Evolutionary conservation across 2,888 invertebrate species (phyloP), one percentile per base, ranked within the genome.

Genomic region (Diogma glabrata): DNA sequence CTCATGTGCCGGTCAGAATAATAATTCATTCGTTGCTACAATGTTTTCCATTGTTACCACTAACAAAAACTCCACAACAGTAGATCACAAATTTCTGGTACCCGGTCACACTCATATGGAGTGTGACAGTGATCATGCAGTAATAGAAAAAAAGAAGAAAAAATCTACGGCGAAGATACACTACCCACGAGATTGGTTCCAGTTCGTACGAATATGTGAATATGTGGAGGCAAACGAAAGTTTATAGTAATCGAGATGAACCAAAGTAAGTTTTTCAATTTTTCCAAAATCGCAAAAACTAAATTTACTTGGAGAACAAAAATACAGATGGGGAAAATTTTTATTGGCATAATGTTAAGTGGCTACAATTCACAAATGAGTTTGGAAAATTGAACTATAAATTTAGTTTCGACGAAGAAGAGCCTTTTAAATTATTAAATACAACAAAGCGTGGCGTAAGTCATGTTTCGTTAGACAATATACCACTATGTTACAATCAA

Each of bases 101-200:
- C 12, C 40, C 17, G 40, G 40, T 40, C 40, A 40, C 40, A 40
- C 40, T 17, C 40, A 40, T n/a, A 40, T 40, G 40, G 40, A 40
- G 20, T 40, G 6, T 19, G 40, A 40, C 20, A 19, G 19, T 20
- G 40, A 40, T 20, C 40, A 17, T 19, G 40, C 40, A 40, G 19
- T 40, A 17, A 40, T 40, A 17, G 40, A 40, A 19, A 17, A 20
- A 20, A 40, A 40, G 20, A 40, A 40, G 17, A 40, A 38, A 38
- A 40, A 40, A 40, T 19, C 40, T 19, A 19, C 40, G 20, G 20
- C 20, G 10, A 40, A 40, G 10, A 12, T 40, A 40, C 17, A 38
- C 19, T 16, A 17, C 5, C 40, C 40, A 19, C 40, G 40, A 8
- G 40, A 40, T 40, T 40, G 40, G 40, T 40, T 40, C 20, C 40